Evolutionary conservation across 1,140 invertebrate species (phyloP), one percentile per base, ranked within the genome.

Genomic region (Heterodera schachtii): DNA sequence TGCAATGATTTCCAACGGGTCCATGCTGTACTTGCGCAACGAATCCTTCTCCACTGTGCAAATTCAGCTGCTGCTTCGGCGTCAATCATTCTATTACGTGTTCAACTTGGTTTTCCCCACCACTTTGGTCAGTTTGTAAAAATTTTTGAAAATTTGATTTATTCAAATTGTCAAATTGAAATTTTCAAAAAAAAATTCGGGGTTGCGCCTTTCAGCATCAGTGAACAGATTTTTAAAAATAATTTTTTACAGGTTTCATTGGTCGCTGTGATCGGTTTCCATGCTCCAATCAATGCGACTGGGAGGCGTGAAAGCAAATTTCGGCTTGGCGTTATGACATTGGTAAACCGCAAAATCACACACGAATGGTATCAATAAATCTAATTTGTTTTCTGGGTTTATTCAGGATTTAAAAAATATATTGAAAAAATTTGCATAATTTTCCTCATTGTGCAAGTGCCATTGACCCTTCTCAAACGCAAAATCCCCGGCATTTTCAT

Each of bases 31-130:
- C 79, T 57, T 87, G 21, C 73, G 81, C 49, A 90, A 89, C 76
- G 88, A 89, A 79, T 81, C 88, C 6, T 89, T 86, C 64, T 89
- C 88, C 2, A 87, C 87, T 81, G 85, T 88, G 31, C 64, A 79
- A n/a, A 88, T 89, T 82, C 75, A 80, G 31, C 60, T 89, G n/a
- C 47, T 84, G 13, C 57, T 89, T 6, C 76, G 84, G 44, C 47
- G 88, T 73, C 89, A 90, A 73, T 88, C 87, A 21, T 89, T 89
- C 73, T 89, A 89, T 76, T 89, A 89, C 75, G 87, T 89, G 21
- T 89, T 89, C 79, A 89, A 89, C 81, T 76, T 89, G 31, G 89
- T 89, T 11, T 89, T 89, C 79, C 88, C 88, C 8, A 89, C 88
- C 52, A 89, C 88, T n/a, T 74, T 89, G 81, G 87, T 88, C 21